Evolutionary conservation across 2,113 vertebrate genomes (phyloP), one percentile per base, ranked within the genome.

Genomic region (Merops nubicus): DNA sequence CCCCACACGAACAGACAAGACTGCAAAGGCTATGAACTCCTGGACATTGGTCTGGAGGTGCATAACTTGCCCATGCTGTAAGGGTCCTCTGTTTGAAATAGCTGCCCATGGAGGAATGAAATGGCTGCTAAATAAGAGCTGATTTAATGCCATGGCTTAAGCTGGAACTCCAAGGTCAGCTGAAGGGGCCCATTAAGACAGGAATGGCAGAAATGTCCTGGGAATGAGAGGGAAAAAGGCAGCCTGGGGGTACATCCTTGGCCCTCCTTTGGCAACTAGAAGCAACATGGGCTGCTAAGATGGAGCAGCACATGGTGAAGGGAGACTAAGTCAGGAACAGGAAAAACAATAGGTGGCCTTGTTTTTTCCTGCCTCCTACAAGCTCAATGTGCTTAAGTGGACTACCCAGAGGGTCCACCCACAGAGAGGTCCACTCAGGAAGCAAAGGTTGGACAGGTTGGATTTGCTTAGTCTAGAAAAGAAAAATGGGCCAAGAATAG

Each of bases 51-150:
- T 96, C 92, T 75, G 84, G 74, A 85, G 94, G 84, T 60, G 57
- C 88, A 92, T 31, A 81, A 43, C 78, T 93, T 86, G 84, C 38
- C 88, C 88, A 92, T 59, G 94, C 47, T 84, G 95, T 97, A 93
- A 96, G 93, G 80, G 79, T 81, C 73, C 59, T 94, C 92, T 85
- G 56, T 97, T 85, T 81, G 96, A 97, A 98, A 97, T 53, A 97
- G 96, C 91, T 91, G 72, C 69, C 78, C 89, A 50, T 29, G 60
- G 87, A 94, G 91, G 88, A 84, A 97, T 81, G 77, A 95, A 97
- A 90, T n/a, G 34, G 64, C 40, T 88, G 92, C 95, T 98, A 97
- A 98, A 98, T 96, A 89, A 65, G 91, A 96, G 91, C 50, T 25
- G 17, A 74, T 93, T 95, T 96, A 96, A 98, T 81, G 94, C 94